These are phyloP conservation scores for Gerris buenoi DNA, from an alignment of 1,140 invertebrate species.

Conservation along the genomic window DNA sequence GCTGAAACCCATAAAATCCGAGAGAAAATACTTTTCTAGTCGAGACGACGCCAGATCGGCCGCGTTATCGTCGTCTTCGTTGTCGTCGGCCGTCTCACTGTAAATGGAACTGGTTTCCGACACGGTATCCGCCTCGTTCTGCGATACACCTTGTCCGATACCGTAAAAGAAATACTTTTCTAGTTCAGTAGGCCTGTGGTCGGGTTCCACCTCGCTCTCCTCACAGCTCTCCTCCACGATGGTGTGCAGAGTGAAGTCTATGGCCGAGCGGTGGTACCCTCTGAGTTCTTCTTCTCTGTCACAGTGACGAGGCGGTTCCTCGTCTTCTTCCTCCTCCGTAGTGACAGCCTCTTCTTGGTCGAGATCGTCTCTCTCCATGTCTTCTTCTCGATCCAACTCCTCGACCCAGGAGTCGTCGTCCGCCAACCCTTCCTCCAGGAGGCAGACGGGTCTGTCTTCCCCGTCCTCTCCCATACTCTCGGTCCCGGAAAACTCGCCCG, in stretches of 20 bases:
- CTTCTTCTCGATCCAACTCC: conserved; percentile 53
- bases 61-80: conserved; percentile 34
- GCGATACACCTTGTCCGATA: conserved; percentile 49
- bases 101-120: conserved; percentile 79
- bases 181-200: conserved; percentile 46
- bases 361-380: conserved; percentile 45
- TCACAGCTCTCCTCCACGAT: conserved; percentile 89
- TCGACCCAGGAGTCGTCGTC: conserved; percentile 80
- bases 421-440: conserved; percentile 59
- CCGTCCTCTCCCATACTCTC: conserved; percentile 26
- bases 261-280: conserved; percentile 59
- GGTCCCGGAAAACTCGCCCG: conserved; percentile 24
- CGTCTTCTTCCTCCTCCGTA: conserved; percentile 38
- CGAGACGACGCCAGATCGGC: conserved; percentile 67
- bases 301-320: conserved; percentile 13
- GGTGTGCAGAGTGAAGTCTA: conserved; percentile 81
- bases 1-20: conserved; percentile 66
- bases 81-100: conserved; percentile 62
- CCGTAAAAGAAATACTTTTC: conserved; percentile 86
- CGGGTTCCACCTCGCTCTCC: conserved; percentile 61
- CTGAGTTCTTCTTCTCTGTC: conserved; percentile 54
- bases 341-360: conserved; percentile 46
- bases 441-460: conserved; percentile 43
- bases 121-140: conserved; percentile 45
- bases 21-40: conserved; percentile 78